Conservation (phyloP, 2,888 invertebrate genomes). For the Cantharis lateralis region DNA sequence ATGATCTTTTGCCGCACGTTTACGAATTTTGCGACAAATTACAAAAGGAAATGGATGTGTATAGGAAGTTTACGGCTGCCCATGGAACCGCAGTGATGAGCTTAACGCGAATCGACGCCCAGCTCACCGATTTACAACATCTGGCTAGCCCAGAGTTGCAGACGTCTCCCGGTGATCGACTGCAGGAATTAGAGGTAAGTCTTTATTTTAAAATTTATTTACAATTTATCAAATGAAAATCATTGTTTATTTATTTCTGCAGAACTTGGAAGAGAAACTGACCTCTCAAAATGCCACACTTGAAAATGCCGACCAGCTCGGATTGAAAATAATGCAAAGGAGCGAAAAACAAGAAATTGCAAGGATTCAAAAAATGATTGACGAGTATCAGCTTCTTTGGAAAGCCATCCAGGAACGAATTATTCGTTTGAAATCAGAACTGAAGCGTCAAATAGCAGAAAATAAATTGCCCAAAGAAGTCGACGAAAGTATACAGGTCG, state of each 20-base stretch:
- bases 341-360: slow-evolving; percentile 61
- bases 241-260: slow-evolving; percentile 39
- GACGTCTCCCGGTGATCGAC: slow-evolving; percentile 53
- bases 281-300: slow-evolving; percentile 59
- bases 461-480: slow-evolving; percentile 54
- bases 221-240: no score
- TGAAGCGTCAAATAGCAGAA: slow-evolving; percentile 48
- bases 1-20: slow-evolving; percentile 64
- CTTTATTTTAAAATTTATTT: no score
- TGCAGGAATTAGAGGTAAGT: slow-evolving; percentile 59
- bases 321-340: slow-evolving; percentile 63
- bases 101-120: slow-evolving; percentile 72
- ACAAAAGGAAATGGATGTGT: slow-evolving; percentile 63
- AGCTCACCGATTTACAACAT: slow-evolving; percentile 71
- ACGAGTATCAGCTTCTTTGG: slow-evolving; percentile 69
- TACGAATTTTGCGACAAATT: slow-evolving; percentile 63
- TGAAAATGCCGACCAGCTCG: slow-evolving; percentile 64
- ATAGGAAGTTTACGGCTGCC: slow-evolving; percentile 71
- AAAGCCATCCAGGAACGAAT: slow-evolving; percentile 64
- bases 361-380: slow-evolving; percentile 64
- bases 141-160: slow-evolving; percentile 59
- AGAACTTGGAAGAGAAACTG: slow-evolving; percentile 62
- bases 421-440: slow-evolving; percentile 54
- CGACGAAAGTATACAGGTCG: slow-evolving; percentile 69
- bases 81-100: slow-evolving; percentile 74